A percentile compares a stretch with the other conserved stretches of the same genome.
Conservation (phyloP, 1,140 invertebrate species). For the Phortica variegata region DNA sequence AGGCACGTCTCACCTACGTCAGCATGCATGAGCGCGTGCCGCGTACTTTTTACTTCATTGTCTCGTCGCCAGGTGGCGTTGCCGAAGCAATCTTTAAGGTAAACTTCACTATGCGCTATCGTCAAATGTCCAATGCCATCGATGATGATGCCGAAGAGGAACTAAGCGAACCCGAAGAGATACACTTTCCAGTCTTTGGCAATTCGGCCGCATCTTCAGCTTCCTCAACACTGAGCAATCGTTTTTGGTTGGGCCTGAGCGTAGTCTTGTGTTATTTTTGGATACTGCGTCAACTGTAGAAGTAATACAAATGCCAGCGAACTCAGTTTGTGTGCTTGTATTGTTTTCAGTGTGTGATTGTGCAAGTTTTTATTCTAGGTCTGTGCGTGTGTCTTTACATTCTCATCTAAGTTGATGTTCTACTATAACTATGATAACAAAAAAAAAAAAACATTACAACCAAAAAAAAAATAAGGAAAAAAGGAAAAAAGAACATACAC, state of each 20-base stretch:
- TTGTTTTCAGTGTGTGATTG: too few relatives aligned
- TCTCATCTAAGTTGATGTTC: too few relatives aligned
- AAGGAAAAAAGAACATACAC: too few relatives aligned
- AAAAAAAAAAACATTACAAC: too few relatives aligned
- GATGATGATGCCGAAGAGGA: slow-evolving; percentile 54
- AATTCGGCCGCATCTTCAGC: neutral
- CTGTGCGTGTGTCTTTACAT: too few relatives aligned
- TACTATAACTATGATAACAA: too few relatives aligned
- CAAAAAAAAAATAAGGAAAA: neutral
- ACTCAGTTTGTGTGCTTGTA: too few relatives aligned
- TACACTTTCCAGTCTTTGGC: slow-evolving; percentile 53
- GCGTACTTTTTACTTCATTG: slow-evolving; percentile 55
- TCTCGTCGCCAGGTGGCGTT: slow-evolving; percentile 52
- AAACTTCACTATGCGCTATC: slow-evolving; percentile 53
- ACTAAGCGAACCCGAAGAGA: slow-evolving; percentile 53
- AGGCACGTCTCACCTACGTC: slow-evolving; percentile 55
- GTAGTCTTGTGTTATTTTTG: neutral
- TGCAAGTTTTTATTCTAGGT: too few relatives aligned
- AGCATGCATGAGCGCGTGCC: slow-evolving; percentile 56
- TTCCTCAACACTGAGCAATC: neutral
- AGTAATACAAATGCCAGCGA: too few relatives aligned
- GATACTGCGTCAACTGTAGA: too few relatives aligned
- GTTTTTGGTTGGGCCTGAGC: neutral
- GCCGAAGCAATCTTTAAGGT: slow-evolving; percentile 54
- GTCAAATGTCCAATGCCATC: slow-evolving; percentile 46